Evolutionary conservation across 2,797 vertebrate genomes (phyloP).

Genomic region (Cirrhinus molitorella): DNA sequence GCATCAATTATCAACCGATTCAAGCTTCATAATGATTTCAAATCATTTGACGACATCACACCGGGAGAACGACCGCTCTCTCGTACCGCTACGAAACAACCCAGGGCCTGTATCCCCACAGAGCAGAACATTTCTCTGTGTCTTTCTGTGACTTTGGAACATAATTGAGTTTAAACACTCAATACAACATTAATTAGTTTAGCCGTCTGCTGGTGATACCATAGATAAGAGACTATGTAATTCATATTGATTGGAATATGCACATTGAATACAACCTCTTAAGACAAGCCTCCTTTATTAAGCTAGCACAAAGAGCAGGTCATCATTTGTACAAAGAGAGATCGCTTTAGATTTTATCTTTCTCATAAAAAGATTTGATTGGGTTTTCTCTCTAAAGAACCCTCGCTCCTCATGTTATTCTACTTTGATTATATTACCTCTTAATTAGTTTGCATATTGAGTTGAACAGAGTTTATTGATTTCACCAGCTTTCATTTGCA

Average conservation of each 20-base stretch:
- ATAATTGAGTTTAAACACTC: slow-evolving; percentile 90
- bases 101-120: slow-evolving; percentile 55
- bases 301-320: slow-evolving; percentile 85
- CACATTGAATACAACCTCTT: slow-evolving; percentile 86
- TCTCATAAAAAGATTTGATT: slow-evolving; percentile 89
- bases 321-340: slow-evolving; percentile 85
- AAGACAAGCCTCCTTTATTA: slow-evolving; percentile 88
- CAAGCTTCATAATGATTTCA: slow-evolving; percentile 16
- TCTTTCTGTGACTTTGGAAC: slow-evolving; percentile 85
- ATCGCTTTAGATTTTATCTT: slow-evolving; percentile 88
- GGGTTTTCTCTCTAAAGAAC: slow-evolving; percentile 84
- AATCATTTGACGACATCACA: slow-evolving; percentile 14
- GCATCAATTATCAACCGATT: slow-evolving; percentile 15
- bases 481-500: slow-evolving; percentile 85
- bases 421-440: slow-evolving; percentile 86
- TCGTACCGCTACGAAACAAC: slow-evolving; percentile 63
- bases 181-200: slow-evolving; percentile 90
- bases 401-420: slow-evolving; percentile 82
- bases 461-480: slow-evolving; percentile 86
- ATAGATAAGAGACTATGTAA: slow-evolving; percentile 88
- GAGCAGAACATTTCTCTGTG: slow-evolving; percentile 79
- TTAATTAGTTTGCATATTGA: slow-evolving; percentile 90
- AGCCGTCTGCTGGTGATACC: slow-evolving; percentile 86
- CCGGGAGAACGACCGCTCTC: slow-evolving; percentile 46
- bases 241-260: slow-evolving; percentile 90